Conservation (phyloP, 1,140 invertebrate genomes). For the Drosophila willistoni region DNA sequence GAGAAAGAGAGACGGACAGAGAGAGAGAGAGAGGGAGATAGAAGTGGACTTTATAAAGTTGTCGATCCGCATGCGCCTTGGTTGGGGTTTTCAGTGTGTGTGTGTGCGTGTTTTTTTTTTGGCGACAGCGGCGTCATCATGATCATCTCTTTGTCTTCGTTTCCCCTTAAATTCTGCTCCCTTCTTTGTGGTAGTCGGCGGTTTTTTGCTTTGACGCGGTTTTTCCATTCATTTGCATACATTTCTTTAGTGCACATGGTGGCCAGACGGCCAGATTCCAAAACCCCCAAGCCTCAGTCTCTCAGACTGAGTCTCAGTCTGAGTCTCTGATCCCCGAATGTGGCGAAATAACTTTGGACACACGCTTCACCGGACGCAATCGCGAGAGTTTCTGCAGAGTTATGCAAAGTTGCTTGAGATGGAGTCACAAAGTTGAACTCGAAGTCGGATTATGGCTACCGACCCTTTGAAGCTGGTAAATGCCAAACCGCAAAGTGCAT, state of each 20-base stretch:
- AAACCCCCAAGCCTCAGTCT: slow-evolving; percentile 13
- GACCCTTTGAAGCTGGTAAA: slow-evolving; percentile 71
- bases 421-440: not conserved
- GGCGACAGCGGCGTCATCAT: slow-evolving; percentile 52
- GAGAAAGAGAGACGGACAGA: slow-evolving; percentile 4
- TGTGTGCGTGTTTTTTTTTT: slow-evolving; percentile 28
- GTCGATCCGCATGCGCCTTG: slow-evolving; percentile 66
- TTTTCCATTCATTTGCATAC: slow-evolving; percentile 79
- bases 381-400: not conserved
- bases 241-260: slow-evolving; percentile 66
- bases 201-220: slow-evolving; percentile 76
- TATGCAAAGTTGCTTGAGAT: slow-evolving; percentile 5
- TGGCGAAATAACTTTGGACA: slow-evolving; percentile 66
- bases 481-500: slow-evolving; percentile 76
- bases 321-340: slow-evolving; percentile 23
- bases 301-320: not conserved
- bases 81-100: not conserved
- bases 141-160: slow-evolving; percentile 17
- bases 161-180: not conserved
- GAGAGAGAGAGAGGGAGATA: slow-evolving; percentile 2
- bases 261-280: slow-evolving; percentile 50
- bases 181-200: slow-evolving; percentile 49
- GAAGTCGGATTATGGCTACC: slow-evolving; percentile 3
- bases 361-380: slow-evolving; percentile 58
- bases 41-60: slow-evolving; percentile 69